Conservation (phyloP, 2,888 invertebrate genomes). For the Tromatobia lineatoria region DNA sequence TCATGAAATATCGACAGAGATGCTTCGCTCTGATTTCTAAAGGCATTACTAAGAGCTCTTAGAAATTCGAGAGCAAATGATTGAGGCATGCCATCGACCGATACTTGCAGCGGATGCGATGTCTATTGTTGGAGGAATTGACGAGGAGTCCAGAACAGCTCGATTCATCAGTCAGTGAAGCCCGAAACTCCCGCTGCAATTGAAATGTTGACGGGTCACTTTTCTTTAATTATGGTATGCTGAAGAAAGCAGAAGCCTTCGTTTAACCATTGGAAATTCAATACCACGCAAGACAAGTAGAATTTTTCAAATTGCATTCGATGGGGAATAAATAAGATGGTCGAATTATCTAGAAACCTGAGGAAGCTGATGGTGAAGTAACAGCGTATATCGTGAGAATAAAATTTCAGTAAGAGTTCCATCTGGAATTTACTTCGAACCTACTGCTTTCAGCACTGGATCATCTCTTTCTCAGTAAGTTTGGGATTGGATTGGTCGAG, state of each 20-base stretch:
- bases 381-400: too few relatives aligned
- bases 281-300: not conserved
- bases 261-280: not conserved
- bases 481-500: too few relatives aligned
- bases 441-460: too few relatives aligned
- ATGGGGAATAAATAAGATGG: not conserved
- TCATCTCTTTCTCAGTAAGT: too few relatives aligned
- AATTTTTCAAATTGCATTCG: too few relatives aligned
- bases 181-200: not conserved
- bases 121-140: not conserved
- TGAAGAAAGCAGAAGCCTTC: not conserved
- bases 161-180: slow-evolving; percentile 24
- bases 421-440: too few relatives aligned
- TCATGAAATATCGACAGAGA: slow-evolving; percentile 1
- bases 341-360: not conserved
- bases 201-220: not conserved
- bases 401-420: too few relatives aligned
- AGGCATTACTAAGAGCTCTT: not conserved
- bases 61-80: slow-evolving; percentile 29
- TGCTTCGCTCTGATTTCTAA: not conserved
- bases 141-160: not conserved
- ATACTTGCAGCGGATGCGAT: slow-evolving; percentile 9
- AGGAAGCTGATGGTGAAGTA: not conserved
- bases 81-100: not conserved
- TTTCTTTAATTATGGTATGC: not conserved